A percentile compares a stretch with the other conserved stretches of the same genome.
Conservation (phyloP, 2,797 vertebrate species). For the Falco biarmicus region DNA sequence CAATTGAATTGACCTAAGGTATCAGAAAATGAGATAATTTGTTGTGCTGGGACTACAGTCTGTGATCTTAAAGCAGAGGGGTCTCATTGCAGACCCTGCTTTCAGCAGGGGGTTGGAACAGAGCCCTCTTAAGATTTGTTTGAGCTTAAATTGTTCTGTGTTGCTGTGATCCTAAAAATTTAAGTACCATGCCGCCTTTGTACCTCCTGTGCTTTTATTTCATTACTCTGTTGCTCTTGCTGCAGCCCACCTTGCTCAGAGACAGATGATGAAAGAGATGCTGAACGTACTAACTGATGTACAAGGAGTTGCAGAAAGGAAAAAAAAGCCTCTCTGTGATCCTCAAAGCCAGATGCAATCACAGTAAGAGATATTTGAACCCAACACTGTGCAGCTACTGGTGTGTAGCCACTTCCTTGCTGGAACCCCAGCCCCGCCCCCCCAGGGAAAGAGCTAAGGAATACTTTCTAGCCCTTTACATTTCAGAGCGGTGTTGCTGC, state of each 20-base stretch:
- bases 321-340: constrained; percentile 17
- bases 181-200: background rate
- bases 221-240: background rate
- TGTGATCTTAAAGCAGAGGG: background rate
- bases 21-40: background rate
- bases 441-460: constrained; percentile 62
- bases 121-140: background rate
- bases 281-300: background rate
- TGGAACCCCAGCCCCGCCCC: constrained; percentile 24
- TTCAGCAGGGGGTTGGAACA: background rate
- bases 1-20: background rate
- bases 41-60: background rate
- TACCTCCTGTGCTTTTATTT: background rate
- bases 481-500: constrained; percentile 56
- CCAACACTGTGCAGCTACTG: background rate
- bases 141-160: background rate
- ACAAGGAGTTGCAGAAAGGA: background rate
- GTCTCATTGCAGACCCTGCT: background rate
- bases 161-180: background rate
- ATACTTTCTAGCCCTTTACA: constrained; percentile 59
- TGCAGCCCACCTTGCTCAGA: constrained; percentile 11
- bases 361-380: background rate
- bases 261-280: constrained; percentile 12
- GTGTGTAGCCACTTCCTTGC: constrained; percentile 48
- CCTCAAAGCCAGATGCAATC: constrained; percentile 29